phyloP scores from a whole-genome alignment of 2,797 vertebrate genomes.

The Karalla daura region DNA sequence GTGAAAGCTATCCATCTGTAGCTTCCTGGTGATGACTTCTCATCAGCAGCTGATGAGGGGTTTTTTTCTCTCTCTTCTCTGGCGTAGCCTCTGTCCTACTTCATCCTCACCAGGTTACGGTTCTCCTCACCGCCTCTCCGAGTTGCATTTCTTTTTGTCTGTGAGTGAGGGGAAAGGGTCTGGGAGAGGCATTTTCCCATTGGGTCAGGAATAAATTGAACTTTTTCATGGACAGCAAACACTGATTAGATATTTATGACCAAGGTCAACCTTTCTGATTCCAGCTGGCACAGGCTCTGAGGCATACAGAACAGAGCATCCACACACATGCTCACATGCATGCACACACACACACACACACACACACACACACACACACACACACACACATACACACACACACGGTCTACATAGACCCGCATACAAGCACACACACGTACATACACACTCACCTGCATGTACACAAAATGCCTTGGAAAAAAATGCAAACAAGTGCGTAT shows the following conservation, averaged over 20 bases:
- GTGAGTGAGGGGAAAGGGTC: slow-evolving; percentile 59
- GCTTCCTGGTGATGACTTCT: slow-evolving; percentile 79
- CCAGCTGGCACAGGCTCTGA: slow-evolving; percentile 77
- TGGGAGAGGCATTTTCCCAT: slow-evolving; percentile 78
- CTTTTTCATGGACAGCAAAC: slow-evolving; percentile 85
- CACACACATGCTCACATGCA: slow-evolving; percentile 43
- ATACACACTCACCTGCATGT: slow-evolving; percentile 15
- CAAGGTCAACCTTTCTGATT: slow-evolving; percentile 83
- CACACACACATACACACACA: slow-evolving; percentile 10
- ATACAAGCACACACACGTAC: background rate
- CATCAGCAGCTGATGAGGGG: slow-evolving; percentile 79
- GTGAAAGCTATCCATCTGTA: slow-evolving; percentile 80
- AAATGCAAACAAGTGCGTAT: slow-evolving; percentile 10
- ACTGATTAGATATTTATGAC: slow-evolving; percentile 85
- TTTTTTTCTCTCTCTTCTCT: slow-evolving; percentile 43
- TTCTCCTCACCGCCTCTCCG: slow-evolving; percentile 54
- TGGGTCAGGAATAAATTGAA: slow-evolving; percentile 85
- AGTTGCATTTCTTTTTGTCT: slow-evolving; percentile 77
- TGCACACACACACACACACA: slow-evolving; percentile 17
- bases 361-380: slow-evolving; percentile 1
- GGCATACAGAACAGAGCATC: slow-evolving; percentile 77
- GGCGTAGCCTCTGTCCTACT: slow-evolving; percentile 61
- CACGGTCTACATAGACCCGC: slow-evolving; percentile 14
- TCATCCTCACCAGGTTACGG: slow-evolving; percentile 73
- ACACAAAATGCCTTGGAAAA: slow-evolving; percentile 44